Percentiles rank a stretch among this genome's conserved stretches.
These are phyloP conservation scores for Brachionus asplanchnoidis DNA, from an alignment of 1,140 invertebrate species.

Conservation along the genomic window DNA sequence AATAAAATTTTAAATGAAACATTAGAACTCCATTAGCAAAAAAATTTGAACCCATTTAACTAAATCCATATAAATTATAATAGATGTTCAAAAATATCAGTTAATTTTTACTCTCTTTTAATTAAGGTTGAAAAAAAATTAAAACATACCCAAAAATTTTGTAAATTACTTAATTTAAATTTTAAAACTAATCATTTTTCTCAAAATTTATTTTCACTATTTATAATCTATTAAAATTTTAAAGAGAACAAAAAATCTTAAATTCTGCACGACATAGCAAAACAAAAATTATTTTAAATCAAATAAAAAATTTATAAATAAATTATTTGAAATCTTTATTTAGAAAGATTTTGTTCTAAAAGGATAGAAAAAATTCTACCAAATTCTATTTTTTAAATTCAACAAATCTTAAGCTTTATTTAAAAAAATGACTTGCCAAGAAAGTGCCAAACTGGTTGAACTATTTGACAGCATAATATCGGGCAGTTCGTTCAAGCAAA, in stretches of 20 bases:
- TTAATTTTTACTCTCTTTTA: no score
- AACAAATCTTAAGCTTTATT: background rate
- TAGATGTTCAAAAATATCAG: no score
- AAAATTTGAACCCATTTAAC: background rate
- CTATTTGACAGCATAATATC: background rate
- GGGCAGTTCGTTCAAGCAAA: background rate
- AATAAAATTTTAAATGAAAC: background rate
- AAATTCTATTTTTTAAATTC: background rate
- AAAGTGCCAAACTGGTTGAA: background rate
- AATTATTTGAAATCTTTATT: background rate
- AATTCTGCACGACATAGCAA: background rate
- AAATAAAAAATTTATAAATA: background rate
- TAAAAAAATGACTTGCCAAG: background rate
- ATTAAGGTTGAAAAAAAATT: no score
- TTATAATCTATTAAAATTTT: background rate
- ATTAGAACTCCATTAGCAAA: background rate
- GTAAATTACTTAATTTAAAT: no score
- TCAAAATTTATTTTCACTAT: background rate
- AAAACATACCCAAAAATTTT: no score
- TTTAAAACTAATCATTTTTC: no score
- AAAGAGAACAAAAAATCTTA: background rate
- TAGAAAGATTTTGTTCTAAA: background rate
- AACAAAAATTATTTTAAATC: background rate
- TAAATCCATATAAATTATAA: background rate
- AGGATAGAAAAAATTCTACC: background rate